Conservation (phyloP, 1,140 invertebrate species). For the Eulimnadia texana region DNA sequence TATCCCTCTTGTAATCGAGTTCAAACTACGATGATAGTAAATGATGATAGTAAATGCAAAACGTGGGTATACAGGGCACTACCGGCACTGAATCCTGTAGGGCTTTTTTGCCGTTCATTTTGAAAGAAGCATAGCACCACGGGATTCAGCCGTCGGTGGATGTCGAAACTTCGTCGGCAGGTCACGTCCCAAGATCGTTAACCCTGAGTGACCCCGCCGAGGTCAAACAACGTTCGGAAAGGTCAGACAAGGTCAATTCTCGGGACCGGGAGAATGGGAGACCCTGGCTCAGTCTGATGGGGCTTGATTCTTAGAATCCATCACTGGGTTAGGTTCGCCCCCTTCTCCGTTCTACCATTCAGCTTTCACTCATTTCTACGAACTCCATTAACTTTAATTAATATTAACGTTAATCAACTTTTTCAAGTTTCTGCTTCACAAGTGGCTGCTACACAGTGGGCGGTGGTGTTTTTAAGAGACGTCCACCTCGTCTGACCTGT, state of each 20-base stretch:
- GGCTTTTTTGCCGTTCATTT: constrained; percentile 12
- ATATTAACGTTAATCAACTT: not conserved
- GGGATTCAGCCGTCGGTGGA: constrained; percentile 19
- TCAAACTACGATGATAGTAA: not conserved
- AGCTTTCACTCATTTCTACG: not conserved
- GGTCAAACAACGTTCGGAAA: not conserved
- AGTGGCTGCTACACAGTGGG: no score
- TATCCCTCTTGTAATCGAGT: not conserved
- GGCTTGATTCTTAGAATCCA: constrained; percentile 7
- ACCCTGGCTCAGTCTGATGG: constrained; percentile 13
- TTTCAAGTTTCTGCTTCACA: no score
- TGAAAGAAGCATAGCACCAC: constrained; percentile 18
- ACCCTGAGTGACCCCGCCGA: no score
- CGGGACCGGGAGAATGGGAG: constrained; percentile 8
- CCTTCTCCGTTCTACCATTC: constrained; percentile 7
- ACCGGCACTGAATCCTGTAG: constrained; percentile 14
- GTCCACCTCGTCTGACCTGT: not conserved
- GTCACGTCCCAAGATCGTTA: not conserved
- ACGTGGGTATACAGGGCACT: constrained; percentile 21
- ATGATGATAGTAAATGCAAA: not conserved
- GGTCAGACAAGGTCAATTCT: not conserved
- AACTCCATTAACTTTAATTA: not conserved
- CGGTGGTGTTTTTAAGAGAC: no score
- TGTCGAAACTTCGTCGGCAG: not conserved
- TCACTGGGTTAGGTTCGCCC: constrained; percentile 11